phyloP scores from a whole-genome alignment of 2,888 invertebrate genomes.

The Eristalis pertinax region DNA sequence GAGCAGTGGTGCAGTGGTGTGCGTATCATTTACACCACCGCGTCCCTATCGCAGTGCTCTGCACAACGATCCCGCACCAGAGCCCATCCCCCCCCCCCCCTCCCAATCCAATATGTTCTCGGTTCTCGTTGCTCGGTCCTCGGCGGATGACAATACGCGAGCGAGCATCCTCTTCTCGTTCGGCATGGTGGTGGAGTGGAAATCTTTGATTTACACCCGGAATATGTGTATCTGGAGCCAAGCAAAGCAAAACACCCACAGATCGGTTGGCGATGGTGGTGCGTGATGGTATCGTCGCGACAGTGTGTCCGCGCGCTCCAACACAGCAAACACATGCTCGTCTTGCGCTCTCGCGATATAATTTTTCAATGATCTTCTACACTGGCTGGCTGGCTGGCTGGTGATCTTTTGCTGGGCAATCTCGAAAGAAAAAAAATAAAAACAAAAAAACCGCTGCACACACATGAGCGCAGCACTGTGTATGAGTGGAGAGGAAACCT shows the following conservation, averaged over 20 bases:
- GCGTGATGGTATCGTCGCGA: constrained; percentile 56
- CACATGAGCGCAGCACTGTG: background rate
- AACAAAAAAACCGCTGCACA: background rate
- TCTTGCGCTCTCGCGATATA: constrained; percentile 46
- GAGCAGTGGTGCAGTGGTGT: background rate
- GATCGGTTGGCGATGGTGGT: constrained; percentile 51
- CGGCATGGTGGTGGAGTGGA: constrained; percentile 34
- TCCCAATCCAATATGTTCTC: background rate
- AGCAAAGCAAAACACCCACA: constrained; percentile 39
- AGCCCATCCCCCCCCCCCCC: too few relatives aligned
- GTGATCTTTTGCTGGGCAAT: constrained; percentile 34
- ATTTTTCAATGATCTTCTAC: constrained; percentile 31
- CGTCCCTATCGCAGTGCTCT: constrained; percentile 11
- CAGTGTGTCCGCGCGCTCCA: constrained; percentile 43
- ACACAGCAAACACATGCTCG: constrained; percentile 18
- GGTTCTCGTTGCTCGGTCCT: constrained; percentile 36
- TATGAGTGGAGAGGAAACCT: constrained; percentile 76
- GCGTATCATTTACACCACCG: constrained; percentile 26
- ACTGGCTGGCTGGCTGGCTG: constrained; percentile 2
- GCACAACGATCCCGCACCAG: background rate
- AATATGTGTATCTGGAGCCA: constrained; percentile 40
- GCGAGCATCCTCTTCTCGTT: constrained; percentile 40
- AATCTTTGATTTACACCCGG: constrained; percentile 56
- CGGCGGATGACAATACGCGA: constrained; percentile 15
- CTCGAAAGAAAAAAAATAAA: background rate